Evolutionary conservation across 2,797 vertebrate genomes (phyloP), one percentile per base, ranked within the genome.

Genomic region (Enteromius unitaeniatus): DNA sequence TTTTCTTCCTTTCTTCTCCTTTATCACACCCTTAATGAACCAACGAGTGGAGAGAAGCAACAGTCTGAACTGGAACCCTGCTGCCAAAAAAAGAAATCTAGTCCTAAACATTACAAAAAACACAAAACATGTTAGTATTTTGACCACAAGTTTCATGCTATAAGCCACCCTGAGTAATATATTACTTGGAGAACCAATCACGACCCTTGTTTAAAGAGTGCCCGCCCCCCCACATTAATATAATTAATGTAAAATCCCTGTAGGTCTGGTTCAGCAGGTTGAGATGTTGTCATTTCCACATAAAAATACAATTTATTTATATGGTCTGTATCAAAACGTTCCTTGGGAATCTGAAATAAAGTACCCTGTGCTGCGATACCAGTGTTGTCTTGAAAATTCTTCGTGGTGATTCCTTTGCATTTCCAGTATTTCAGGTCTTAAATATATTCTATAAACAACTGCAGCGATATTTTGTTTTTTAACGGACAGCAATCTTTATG

Each of bases 381-480:
- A 95, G 93, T 95, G 92, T 91, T 92, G 90, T 92, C 89, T 92
- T 91, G 88, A 92, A 93, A 94, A 94, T 75, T 40, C 40, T n/a
- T 45, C 28, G 47, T 82, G 37, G 72, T 21, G 82, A 79, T 91
- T 90, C 86, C 90, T 92, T 86, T 90, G 89, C 85, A 89, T 93
- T 94, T 95, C 95, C 94, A 95, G 95, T 95, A 94, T 91, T 93
- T 93, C 93, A 95, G 94, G 92, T 93, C 92, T 93, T 90, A 92
- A 94, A 95, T 93, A 93, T 91, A 93, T 93, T 93, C 93, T 95
- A 95, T 94, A 97, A 96, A 95, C 94, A 95, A 96, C 93, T 91
- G 96, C 95, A 92, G 92, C 95, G 94, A 91, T 91, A 89, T 89
- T 90, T 92, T 11, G 10, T 93, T 94, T 94, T 92, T 93, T 94